Evolutionary conservation across 2,113 vertebrate species (phyloP).

Genomic region (Micromys minutus): DNA sequence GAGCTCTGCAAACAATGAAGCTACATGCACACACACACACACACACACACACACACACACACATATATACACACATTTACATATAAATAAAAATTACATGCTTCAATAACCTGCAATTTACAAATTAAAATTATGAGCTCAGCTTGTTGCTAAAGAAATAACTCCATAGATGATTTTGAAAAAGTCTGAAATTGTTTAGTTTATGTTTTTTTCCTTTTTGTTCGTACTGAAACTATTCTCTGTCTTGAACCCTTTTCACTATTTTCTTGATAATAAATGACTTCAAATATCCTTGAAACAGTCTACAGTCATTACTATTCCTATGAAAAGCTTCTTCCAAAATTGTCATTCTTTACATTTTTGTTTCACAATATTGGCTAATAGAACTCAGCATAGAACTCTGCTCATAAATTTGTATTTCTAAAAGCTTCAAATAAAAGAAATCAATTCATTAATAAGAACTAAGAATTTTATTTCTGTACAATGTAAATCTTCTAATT

Average conservation of each 20-base stretch:
- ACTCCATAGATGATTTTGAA: background rate
- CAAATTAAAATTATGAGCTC: background rate
- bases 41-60: too few relatives aligned
- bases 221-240: background rate
- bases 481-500: background rate
- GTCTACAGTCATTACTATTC: background rate
- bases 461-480: background rate
- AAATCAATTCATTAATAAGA: background rate
- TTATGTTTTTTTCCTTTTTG: background rate
- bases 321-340: background rate
- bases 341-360: background rate
- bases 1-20: background rate
- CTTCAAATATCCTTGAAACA: background rate
- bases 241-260: background rate
- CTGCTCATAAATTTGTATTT: background rate
- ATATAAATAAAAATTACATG: background rate
- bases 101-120: background rate
- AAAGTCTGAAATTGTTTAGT: background rate
- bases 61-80: background rate
- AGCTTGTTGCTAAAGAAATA: background rate
- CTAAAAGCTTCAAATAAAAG: background rate
- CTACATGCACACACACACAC: too few relatives aligned
- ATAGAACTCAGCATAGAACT: background rate
- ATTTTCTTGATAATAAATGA: background rate
- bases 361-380: background rate